Percentiles rank a stretch among this genome's conserved stretches.
Conservation (phyloP, 2,113 vertebrate species). For the Neopipo cinnamomea region DNA sequence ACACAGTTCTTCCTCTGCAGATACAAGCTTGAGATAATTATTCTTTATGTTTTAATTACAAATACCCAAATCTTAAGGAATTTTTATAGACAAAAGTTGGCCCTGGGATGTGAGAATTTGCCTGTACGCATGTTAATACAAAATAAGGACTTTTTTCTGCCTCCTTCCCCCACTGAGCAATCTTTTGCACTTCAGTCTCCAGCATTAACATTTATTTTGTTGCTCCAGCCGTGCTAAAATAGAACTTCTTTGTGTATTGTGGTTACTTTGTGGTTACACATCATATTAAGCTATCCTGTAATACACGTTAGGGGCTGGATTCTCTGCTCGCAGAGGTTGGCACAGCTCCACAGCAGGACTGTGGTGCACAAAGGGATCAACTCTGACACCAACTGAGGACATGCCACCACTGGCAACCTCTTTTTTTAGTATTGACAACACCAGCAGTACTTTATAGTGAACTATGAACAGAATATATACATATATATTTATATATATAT, state of each 20-base stretch:
- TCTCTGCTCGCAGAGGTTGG: not conserved
- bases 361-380: rapidly evolving
- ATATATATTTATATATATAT: too few species aligned
- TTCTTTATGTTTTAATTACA: conserved; percentile 16
- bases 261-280: conserved; percentile 25
- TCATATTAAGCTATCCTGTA: not conserved
- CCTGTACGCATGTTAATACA: not conserved
- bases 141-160: not conserved
- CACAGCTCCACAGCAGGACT: not conserved
- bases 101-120: not conserved
- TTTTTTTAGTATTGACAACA: not conserved
- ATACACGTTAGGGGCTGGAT: not conserved
- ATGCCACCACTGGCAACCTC: not conserved
- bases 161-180: not conserved
- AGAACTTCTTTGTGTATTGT: conserved; percentile 1
- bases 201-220: not conserved
- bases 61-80: not conserved
- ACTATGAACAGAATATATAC: not conserved
- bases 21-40: conserved; percentile 16
- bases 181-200: not conserved
- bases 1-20: conserved; percentile 17
- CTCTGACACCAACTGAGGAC: not conserved
- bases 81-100: conserved; percentile 27
- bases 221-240: not conserved
- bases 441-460: not conserved